phyloP scores from a whole-genome alignment of 2,113 vertebrate genomes.

The Chascanopsetta lugubris region DNA sequence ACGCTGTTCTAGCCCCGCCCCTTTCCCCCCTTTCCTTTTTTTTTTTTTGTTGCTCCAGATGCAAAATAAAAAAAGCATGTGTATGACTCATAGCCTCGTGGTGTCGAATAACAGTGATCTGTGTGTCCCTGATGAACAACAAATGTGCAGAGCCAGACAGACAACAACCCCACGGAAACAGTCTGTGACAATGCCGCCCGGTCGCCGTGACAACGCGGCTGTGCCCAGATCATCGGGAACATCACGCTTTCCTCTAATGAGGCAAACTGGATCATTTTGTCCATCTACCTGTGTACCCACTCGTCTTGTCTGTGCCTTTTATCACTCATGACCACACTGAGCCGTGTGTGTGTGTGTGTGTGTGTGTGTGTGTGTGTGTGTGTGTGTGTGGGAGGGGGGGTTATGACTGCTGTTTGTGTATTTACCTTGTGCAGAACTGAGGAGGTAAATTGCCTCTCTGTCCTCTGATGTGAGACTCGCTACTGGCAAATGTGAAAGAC shows the following conservation, averaged over 20 bases:
- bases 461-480: conserved; percentile 60
- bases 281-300: conserved; percentile 66
- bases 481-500: conserved; percentile 59
- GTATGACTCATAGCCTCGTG: conserved; percentile 69
- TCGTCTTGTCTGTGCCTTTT: conserved; percentile 32
- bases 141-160: conserved; percentile 58
- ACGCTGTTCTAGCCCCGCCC: conserved; percentile 1
- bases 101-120: conserved; percentile 63
- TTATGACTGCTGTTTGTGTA: conserved; percentile 55
- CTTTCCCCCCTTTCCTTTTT: too few species aligned
- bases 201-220: conserved; percentile 71
- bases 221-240: conserved; percentile 47
- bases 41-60: conserved; percentile 55
- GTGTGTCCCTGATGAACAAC: conserved; percentile 64
- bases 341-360: too few species aligned
- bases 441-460: conserved; percentile 67
- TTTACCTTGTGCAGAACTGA: conserved; percentile 60
- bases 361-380: too few species aligned
- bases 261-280: conserved; percentile 68
- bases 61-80: conserved; percentile 32
- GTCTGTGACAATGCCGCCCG: conserved; percentile 57
- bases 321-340: conserved; percentile 34
- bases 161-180: conserved; percentile 49
- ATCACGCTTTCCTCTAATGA: conserved; percentile 65
- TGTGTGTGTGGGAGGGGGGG: conserved; percentile 23